Evolutionary conservation across 2,113 vertebrate genomes (phyloP).

Genomic region (Hemiscyllium ocellatum): DNA sequence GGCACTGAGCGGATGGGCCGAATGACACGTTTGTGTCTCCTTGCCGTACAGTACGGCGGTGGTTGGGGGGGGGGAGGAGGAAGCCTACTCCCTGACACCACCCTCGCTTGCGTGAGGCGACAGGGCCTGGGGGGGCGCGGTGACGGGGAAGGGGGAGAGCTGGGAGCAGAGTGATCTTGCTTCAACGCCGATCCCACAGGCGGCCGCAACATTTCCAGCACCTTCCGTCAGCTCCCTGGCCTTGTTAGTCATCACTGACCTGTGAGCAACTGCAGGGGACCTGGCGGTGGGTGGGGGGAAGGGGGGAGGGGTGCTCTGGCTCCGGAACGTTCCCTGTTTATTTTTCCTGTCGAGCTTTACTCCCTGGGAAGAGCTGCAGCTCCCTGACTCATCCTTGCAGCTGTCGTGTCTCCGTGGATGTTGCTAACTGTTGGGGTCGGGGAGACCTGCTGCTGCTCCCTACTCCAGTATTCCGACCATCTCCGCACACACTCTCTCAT

Average conservation of each 20-base stretch:
- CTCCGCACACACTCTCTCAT: no score
- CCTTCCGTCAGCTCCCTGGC: not conserved
- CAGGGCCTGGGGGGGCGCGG: no score
- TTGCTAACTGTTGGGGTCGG: not conserved
- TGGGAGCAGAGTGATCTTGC: not conserved
- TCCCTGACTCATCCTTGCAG: not conserved
- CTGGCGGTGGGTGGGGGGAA: no score
- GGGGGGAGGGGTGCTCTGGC: no score
- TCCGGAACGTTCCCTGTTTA: not conserved
- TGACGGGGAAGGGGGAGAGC: not conserved
- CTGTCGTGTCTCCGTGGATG: not conserved
- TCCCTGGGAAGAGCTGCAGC: not conserved
- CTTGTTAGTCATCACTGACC: not conserved
- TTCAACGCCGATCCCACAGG: no score
- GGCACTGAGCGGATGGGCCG: not conserved
- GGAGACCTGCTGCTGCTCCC: not conserved
- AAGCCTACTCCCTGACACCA: not conserved
- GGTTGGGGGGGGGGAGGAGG: no score
- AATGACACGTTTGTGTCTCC: not conserved
- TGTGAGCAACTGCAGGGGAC: not conserved
- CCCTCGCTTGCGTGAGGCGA: not conserved
- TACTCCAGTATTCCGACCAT: not conserved
- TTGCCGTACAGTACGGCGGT: not conserved
- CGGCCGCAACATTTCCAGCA: not conserved
- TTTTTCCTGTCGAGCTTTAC: not conserved